These are phyloP conservation scores for Nomada fucata DNA, from an alignment of 2,888 invertebrate species.

Conservation along the genomic window DNA sequence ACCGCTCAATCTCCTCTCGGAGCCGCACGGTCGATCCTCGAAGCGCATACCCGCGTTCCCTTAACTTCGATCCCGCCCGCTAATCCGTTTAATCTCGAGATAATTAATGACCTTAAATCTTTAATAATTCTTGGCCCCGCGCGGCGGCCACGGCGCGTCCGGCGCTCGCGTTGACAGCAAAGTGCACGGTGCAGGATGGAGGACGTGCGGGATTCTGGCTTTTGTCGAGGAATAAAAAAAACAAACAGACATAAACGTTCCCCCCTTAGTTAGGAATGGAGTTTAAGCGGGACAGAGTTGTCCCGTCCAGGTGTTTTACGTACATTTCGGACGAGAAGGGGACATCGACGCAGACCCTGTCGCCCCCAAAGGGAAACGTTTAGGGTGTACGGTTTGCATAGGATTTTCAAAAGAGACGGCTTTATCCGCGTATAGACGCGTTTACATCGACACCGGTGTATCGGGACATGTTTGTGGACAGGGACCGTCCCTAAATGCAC, in stretches of 20 bases:
- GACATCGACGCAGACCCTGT: constrained; percentile 20
- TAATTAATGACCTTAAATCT: constrained; percentile 76
- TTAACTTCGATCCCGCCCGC: constrained; percentile 65
- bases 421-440: constrained; percentile 53
- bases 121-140: constrained; percentile 69
- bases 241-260: too few relatives aligned
- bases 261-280: too few relatives aligned
- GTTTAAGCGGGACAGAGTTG: neutral
- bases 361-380: too few relatives aligned
- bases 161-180: neutral
- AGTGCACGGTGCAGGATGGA: neutral
- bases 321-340: constrained; percentile 28
- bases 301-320: constrained; percentile 52
- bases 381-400: constrained; percentile 57
- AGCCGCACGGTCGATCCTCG: constrained; percentile 68
- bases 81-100: constrained; percentile 75
- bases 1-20: constrained; percentile 77
- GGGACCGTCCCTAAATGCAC: constrained; percentile 62
- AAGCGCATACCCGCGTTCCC: constrained; percentile 65
- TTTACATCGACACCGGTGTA: constrained; percentile 50
- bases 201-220: too few relatives aligned
- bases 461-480: constrained; percentile 62
- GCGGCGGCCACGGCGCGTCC: neutral
- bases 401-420: constrained; percentile 65
- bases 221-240: too few relatives aligned